These are phyloP conservation scores for Drosophila subsilvestris DNA, from an alignment of 2,888 invertebrate genomes.

Conservation along the genomic window DNA sequence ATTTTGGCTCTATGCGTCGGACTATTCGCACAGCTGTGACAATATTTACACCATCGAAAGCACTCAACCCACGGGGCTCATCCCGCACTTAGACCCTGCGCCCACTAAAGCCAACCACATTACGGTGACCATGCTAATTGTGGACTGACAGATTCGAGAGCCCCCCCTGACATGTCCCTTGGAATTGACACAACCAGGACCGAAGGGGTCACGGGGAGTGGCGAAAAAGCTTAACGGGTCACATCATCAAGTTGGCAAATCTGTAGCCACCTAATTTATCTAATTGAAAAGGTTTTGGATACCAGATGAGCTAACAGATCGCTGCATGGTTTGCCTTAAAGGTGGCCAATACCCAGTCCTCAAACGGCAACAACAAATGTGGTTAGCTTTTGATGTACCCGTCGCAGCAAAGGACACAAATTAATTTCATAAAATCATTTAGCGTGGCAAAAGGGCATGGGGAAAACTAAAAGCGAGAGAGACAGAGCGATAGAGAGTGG, in stretches of 20 bases:
- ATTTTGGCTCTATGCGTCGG: neutral
- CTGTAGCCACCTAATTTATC: conserved; percentile 38
- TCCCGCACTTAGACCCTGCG: neutral
- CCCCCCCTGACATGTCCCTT: conserved; percentile 1
- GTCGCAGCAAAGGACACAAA: conserved; percentile 1
- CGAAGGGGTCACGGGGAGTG: neutral
- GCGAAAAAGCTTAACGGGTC: conserved; percentile 21
- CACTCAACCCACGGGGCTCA: conserved; percentile 14
- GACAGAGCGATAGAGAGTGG: neutral
- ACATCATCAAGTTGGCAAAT: conserved; percentile 10
- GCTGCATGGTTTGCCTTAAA: neutral
- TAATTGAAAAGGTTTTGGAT: conserved; percentile 43
- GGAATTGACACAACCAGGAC: neutral
- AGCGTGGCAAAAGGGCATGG: neutral
- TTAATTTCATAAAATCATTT: conserved; percentile 26
- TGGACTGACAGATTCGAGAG: conserved; percentile 45
- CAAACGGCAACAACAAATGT: neutral
- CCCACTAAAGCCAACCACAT: conserved; percentile 33
- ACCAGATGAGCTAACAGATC: conserved; percentile 29
- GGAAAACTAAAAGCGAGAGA: neutral
- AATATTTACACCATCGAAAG: conserved; percentile 41
- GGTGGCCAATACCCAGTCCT: neutral
- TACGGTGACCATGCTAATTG: conserved; percentile 66
- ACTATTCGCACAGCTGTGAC: conserved; percentile 33
- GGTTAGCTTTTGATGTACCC: conserved; percentile 4